Base-by-base conservation (phyloP, 2,113 vertebrate genomes). In the Scophthalmus maximus region DNA sequence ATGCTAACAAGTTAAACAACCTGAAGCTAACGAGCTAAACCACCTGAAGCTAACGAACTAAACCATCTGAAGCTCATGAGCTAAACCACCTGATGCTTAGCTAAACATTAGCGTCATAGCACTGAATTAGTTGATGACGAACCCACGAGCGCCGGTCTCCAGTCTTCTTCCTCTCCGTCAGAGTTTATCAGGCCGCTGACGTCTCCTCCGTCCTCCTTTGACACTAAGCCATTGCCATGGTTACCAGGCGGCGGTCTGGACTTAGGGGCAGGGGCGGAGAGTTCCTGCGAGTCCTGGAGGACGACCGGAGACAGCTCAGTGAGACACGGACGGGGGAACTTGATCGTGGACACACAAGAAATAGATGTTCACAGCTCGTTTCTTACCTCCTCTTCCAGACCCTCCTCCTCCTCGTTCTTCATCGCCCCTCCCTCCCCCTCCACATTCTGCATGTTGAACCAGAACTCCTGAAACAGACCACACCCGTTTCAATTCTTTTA, bases 161-260 rank as follows among this genome's bases (percentile, higher is more conserved):
- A 87, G 14, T 69, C 67, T 57, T 90, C 86, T 22, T 88, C 84
- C 20, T 90, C 88, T 4, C 88, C 88, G 0, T 90, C 88, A 20
- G 88, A 88, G 80, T 90, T 90, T 2, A 88, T 90, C 73, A 90
- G 32, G 8, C 82, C 79, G 5, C 76, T 57, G 9, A 86, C 18
- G 12, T 57, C 58, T 26, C 47, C 70, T 0, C 22, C n/a, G 20
- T 25, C 22, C 23, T 17, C 18, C 40, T 36, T 29, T 9, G 6
- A 2, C 20, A 2, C 6, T 2, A 1, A 11, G 1, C 7, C 20
- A n/a, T 74, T 1, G 4, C 40, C 68, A 4, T 34, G 62, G 78
- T 68, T 57, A 71, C 47, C 74, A 12, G 57, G 14, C 2, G 0
- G 40, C 1, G 49, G 53, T 38, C 3, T 8, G 34, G 26, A 2